A percentile compares a stretch with the other conserved stretches of the same genome.
phyloP scores from a whole-genome alignment of 2,797 vertebrate species.

The Notamacropus eugenii region DNA sequence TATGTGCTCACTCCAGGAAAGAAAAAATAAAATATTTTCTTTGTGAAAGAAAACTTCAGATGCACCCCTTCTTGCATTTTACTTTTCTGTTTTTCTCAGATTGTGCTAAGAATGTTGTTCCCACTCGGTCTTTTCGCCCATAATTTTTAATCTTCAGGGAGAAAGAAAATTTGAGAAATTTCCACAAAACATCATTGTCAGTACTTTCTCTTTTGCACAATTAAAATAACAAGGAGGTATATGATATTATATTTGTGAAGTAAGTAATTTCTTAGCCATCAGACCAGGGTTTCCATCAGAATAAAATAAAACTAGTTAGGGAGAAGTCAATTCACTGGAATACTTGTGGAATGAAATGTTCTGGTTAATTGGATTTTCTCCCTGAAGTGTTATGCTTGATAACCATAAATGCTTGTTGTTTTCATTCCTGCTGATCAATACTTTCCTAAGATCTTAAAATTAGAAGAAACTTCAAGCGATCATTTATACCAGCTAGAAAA shows the following conservation, averaged over 20 bases:
- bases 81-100: neutral
- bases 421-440: neutral
- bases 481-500: neutral
- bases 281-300: slow-evolving; percentile 25
- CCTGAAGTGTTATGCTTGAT: neutral
- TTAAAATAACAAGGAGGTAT: slow-evolving; percentile 27
- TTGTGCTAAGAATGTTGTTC: neutral
- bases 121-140: neutral
- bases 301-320: neutral
- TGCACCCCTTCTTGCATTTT: neutral
- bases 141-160: slow-evolving; percentile 36
- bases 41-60: neutral
- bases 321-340: slow-evolving; percentile 27
- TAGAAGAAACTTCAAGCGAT: neutral
- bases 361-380: neutral
- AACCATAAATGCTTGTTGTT: neutral
- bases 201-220: neutral
- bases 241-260: slow-evolving; percentile 31
- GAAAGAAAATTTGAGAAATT: slow-evolving; percentile 28
- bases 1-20: neutral
- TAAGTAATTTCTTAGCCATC: slow-evolving; percentile 9
- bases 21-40: slow-evolving; percentile 24
- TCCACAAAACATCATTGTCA: slow-evolving; percentile 19
- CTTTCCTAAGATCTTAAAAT: neutral
- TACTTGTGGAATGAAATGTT: neutral